A percentile compares a stretch with the other conserved stretches of the same genome.
Conservation (phyloP, 2,888 invertebrate genomes). For the Deilephila porcellus region DNA sequence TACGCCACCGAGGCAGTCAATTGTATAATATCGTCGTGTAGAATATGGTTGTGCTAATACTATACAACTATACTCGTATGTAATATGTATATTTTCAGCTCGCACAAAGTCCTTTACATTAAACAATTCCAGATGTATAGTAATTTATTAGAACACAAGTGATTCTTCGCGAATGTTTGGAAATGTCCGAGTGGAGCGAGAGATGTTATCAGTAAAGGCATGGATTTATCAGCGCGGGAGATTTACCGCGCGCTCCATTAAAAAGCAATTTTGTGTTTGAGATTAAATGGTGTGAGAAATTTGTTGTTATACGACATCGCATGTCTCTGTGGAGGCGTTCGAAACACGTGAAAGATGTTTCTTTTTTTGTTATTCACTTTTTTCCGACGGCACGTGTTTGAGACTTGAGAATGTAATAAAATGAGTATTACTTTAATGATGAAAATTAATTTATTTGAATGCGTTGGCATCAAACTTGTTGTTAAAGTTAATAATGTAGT, state of each 20-base stretch:
- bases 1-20: too few species aligned
- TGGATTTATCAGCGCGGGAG: slow-evolving; percentile 28
- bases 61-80: too few species aligned
- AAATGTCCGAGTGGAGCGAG: neutral
- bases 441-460: neutral
- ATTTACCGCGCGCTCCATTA: slow-evolving; percentile 33
- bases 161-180: neutral
- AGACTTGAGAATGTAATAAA: neutral
- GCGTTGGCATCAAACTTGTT: neutral
- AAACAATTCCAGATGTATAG: neutral
- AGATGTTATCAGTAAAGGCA: slow-evolving; percentile 15
- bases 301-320: slow-evolving; percentile 21
- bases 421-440: slow-evolving; percentile 3
- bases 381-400: slow-evolving; percentile 7
- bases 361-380: slow-evolving; percentile 11
- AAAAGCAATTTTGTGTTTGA: slow-evolving; percentile 30
- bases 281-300: slow-evolving; percentile 28
- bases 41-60: neutral
- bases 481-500: neutral
- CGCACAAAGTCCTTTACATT: neutral
- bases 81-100: too few species aligned
- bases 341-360: neutral
- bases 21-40: too few species aligned
- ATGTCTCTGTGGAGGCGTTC: slow-evolving; percentile 9
- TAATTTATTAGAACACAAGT: neutral